Base-by-base conservation (phyloP, 2,888 invertebrate genomes). In the Leptothorax acervorum region DNA sequence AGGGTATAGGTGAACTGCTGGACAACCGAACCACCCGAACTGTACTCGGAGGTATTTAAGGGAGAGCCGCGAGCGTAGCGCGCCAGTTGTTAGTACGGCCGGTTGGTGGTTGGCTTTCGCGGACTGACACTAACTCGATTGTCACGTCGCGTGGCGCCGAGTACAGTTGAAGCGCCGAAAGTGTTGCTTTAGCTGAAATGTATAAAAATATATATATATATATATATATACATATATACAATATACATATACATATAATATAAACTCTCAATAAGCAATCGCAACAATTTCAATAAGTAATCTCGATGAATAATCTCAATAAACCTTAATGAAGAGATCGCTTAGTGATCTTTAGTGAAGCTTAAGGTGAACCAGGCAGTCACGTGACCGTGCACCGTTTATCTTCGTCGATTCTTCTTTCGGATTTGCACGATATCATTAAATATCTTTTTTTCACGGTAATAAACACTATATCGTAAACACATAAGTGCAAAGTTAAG, bases 31-130 rank as follows among this genome's bases (percentile, higher is more conserved):
- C 91, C 89, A 88, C 86, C 90, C 89, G 87, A 89, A 90, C 86
- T 83, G 86, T 78, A 70, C 82, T 70, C 82, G 89, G 63, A 87
- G 86, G 93, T 93, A 93, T 93, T 93, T 93, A 93, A 93, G 93
- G 93, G 93, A 92, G 92, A 91, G 91, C 91, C 91, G 86, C 89
- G 91, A 91, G 90, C 91, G 91, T 87, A 90, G 91, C 93, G 92
- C 92, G 93, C 92, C 93, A 93, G 93, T 93, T 92, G 87, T 87
- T 76, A 86, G 55, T 8, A 71, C 89, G 87, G 87, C 86, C 88
- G 86, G 89, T 86, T 84, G 66, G 60, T 57, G 35, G 60, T 71
- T 79, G 85, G 86, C 84, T 86, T 84, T 84, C 53, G 84, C 85
- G 87, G 87, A 87, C 81, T 87, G 82, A 48, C 81, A 48, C 23